These are phyloP conservation scores for Timema cristinae DNA, from an alignment of 2,888 invertebrate species.

Conservation along the genomic window DNA sequence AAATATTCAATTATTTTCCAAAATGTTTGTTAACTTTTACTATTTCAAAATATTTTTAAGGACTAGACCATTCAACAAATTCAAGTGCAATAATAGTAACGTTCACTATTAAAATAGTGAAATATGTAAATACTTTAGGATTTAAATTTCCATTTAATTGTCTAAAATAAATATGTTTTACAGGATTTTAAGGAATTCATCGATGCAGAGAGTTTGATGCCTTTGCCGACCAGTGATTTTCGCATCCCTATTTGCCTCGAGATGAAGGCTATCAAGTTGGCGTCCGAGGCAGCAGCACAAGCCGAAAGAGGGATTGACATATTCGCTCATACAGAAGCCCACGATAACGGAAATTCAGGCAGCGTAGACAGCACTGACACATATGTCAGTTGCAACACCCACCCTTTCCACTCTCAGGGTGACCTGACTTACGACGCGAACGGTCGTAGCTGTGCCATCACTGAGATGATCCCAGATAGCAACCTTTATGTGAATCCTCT, in stretches of 20 bases:
- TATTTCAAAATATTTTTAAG: no score
- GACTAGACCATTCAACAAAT: no score
- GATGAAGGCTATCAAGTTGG: conserved; percentile 51
- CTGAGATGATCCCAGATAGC: conserved; percentile 53
- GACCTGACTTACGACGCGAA: conserved; percentile 48
- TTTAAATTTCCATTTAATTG: background rate
- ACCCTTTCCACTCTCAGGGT: conserved; percentile 76
- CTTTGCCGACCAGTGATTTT: conserved; percentile 78
- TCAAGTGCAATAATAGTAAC: no score
- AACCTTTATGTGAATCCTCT: conserved; percentile 86
- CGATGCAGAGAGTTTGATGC: conserved; percentile 86
- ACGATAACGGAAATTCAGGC: conserved; percentile 42
- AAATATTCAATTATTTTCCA: no score
- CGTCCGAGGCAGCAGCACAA: conserved; percentile 43
- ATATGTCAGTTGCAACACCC: conserved; percentile 94
- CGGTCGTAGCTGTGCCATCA: conserved; percentile 47
- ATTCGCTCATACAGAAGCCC: conserved; percentile 23
- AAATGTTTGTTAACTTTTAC: no score
- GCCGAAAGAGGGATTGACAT: conserved; percentile 23
- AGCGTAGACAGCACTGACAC: conserved; percentile 80
- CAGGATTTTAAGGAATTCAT: conserved; percentile 88
- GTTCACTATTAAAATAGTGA: no score
- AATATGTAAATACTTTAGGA: no score
- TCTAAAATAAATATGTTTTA: background rate
- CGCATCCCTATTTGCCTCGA: conserved; percentile 79